Base-by-base conservation (phyloP, 2,888 invertebrate genomes). In the Mayetiola destructor region DNA sequence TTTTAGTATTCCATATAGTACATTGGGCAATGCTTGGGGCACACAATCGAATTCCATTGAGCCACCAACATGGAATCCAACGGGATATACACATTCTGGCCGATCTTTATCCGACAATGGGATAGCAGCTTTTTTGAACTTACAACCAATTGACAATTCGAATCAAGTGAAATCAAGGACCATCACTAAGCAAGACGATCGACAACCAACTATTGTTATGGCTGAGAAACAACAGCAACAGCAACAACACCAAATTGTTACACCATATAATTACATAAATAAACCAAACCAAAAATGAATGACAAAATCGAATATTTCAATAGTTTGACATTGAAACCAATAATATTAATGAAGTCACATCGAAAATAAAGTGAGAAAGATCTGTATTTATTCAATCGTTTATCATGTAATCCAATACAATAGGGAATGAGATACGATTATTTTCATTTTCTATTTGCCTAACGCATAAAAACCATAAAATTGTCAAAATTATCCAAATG, bases 191-290 rank as follows among this genome's bases (percentile, higher is more conserved):
- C 23, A 27, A 27, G 27, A 5, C n/a, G 48, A 48, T 27, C 48
- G n/a, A 48, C 27, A 12, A 16, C 27, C 48, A n/a, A 48, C 27
- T 1, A 48, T 48, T 27, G 48, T 48, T 3, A 48, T 48, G 48
- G 48, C 48, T 9, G 27, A 48, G 12, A 32, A 8, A 8, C 32
- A 32, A 48, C 23, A 14, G 3, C 48, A 48, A 32, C 6, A 8
- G 8, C 32, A 32, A 48, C 23, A 14, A 3, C 23, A 48, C 14
- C 48, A 48, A 2, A 16, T 16, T 27, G 2, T n/a, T 14, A 27
- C 48, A 48, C 29, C 48, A 27, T 48, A 27, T 48, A 48, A 48
- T 48, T 48, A 48, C 9, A 27, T 48, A 27, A 48, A 48, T 48
- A 48, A 23, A 9, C 48, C 23, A 48, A 12, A n/a, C 27, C 6